Base-by-base conservation (phyloP, 2,888 invertebrate species). In the Brenthis ino region DNA sequence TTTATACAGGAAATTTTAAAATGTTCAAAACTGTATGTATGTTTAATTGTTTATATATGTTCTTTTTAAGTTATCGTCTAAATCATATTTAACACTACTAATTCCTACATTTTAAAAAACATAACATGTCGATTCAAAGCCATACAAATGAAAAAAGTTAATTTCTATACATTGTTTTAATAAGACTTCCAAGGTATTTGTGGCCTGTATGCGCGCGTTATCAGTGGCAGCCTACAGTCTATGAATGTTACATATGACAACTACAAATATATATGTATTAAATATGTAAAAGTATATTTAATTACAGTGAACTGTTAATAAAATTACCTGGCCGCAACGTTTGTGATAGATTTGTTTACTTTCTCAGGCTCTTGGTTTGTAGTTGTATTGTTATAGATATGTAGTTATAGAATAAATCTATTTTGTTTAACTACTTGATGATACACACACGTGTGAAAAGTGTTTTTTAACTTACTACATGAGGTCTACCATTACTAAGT, bases 111-210 rank as follows among this genome's bases (percentile, higher is more conserved):
- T 50, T 24, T 12, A 43, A 16, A 57, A 13, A 43, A 24, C 4
- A 20, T 13, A 13, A 11, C 12, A 43, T 37, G 20, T 57, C 6
- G 43, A 37, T 57, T 13, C 20, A 16, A 57, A 57, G 84, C 74
- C 79, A 76, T 71, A 74, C 69, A 80, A 80, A 78, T 79, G 81
- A 82, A 81, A 82, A 43, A 84, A 79, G 75, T 82, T 82, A 80
- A 85, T 85, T 85, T 85, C 77, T 28, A 78, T 84, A 85, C 82
- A 85, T 81, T 86, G 82, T 85, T 85, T 85, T 85, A 43, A 88
- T 88, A 88, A 86, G 84, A 80, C 78, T 82, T 82, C 37, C 82
- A 84, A 85, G 83, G 83, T 82, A 79, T 43, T 43, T 11, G 37
- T 43, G 37, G 37, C 11, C n/a, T 51, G 28, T 64, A 28, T 50